A percentile compares a stretch with the other conserved stretches of the same genome.
Conservation (phyloP, 2,113 vertebrate species). For the Halcyon senegalensis region DNA sequence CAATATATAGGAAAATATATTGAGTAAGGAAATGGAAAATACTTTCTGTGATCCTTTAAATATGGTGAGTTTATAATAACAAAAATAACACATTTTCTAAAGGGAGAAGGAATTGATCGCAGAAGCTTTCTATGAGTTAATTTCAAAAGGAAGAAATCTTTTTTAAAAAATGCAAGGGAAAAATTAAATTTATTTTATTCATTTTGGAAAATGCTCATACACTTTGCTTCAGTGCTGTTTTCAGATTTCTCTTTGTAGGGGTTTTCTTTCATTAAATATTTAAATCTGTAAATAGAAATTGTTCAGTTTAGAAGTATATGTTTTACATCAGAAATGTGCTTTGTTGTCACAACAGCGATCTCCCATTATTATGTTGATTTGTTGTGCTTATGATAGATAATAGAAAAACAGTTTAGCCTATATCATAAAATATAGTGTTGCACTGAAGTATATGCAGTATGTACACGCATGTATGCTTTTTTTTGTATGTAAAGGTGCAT, state of each 20-base stretch:
- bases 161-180: not conserved
- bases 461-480: not conserved
- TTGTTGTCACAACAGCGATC: not conserved
- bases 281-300: not conserved
- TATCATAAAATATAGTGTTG: rapidly evolving
- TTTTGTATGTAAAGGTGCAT: not conserved
- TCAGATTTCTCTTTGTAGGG: not conserved
- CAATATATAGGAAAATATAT: not conserved
- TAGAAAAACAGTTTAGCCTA: not conserved
- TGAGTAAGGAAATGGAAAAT: not conserved
- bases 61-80: not conserved
- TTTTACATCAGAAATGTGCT: not conserved
- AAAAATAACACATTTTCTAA: not conserved
- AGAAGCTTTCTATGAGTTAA: not conserved
- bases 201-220: not conserved
- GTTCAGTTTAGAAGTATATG: not conserved
- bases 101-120: not conserved
- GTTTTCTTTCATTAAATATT: slow-evolving; percentile 42
- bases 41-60: not conserved
- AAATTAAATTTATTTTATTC: not conserved
- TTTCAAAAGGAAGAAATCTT: not conserved
- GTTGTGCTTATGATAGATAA: not conserved
- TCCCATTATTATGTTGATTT: not conserved
- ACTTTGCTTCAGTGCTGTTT: slow-evolving; percentile 44
- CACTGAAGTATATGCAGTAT: not conserved